Base-by-base conservation (phyloP, 2,888 invertebrate species). In the Fragum fragum region DNA sequence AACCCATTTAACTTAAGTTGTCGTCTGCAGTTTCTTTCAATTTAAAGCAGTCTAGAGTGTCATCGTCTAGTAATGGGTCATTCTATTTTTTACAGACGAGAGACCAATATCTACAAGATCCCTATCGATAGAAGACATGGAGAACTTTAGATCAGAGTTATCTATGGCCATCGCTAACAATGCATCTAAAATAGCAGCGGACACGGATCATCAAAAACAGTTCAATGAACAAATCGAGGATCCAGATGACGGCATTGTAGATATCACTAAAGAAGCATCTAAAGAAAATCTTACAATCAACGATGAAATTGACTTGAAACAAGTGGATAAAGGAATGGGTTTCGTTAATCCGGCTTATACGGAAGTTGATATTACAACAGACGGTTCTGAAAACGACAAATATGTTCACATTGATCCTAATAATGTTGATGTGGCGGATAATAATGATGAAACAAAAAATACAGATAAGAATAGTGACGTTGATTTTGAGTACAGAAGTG, bases 81-180 rank as follows among this genome's bases (percentile, higher is more conserved):
- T n/a, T n/a, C 32, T 9, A 36, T 32, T 36, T 28, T n/a, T 32
- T 32, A 29, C 66, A 66, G 66, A 66, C 42, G 66, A 66, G 11
- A 42, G 66, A 11, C 66, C 36, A 0, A 66, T 66, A 6, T 61
- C 61, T 9, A 32, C 29, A 2, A 61, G n/a, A 2, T 66, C 66
- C 9, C 9, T 66, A 36, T 66, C 66, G 6, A 39, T 39, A 6
- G 66, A 66, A 23, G 66, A 66, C 21, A 66, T 66, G 66, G 66
- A 66, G 14, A 66, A 66, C 42, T 66, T 66, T 23, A 66, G 36
- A 66, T 66, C 66, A 66, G 66, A 66, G 16, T 42, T 66, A 14
- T 42, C 66, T 23, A 39, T 42, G 23, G 66, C 66, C 2, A 21
- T 66, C 18, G 66, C 66, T 9, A 66, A 66, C 23, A 66, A 66